Evolutionary conservation across 1,140 invertebrate species (phyloP).

Genomic region (Drosophila burlai): DNA sequence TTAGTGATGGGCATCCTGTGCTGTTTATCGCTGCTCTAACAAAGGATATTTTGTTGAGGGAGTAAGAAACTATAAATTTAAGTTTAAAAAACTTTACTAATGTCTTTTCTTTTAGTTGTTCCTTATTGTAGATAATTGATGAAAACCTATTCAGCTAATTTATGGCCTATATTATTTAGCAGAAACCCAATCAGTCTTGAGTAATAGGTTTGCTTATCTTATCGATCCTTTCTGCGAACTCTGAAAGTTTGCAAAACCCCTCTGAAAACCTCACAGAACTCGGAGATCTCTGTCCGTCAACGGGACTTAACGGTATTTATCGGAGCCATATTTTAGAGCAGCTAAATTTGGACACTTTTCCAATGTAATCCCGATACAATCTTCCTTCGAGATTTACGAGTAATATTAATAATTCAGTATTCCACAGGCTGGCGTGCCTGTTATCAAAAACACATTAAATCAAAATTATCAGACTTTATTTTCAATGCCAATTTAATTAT

Average conservation of each 20-base stretch:
- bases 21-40: constrained; percentile 4
- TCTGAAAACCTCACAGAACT: not conserved
- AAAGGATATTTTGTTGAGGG: not conserved
- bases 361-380: not conserved
- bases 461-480: not conserved
- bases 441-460: constrained; percentile 5
- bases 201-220: constrained; percentile 17
- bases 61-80: not conserved
- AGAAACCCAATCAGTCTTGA: not conserved
- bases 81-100: not conserved
- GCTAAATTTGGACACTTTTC: not conserved
- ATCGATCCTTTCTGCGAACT: constrained; percentile 25
- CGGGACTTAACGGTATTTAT: not conserved
- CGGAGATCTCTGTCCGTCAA: constrained; percentile 25
- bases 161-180: constrained; percentile 12
- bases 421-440: not conserved
- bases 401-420: constrained; percentile 1
- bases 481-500: constrained; percentile 3
- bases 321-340: not conserved
- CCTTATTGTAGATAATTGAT: not conserved
- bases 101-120: not conserved
- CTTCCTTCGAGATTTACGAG: not conserved
- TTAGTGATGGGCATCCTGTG: not conserved
- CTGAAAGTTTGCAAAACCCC: constrained; percentile 35
- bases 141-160: constrained; percentile 1